Evolutionary conservation across 2,888 invertebrate species (phyloP).

Genomic region (Epistrophella euchroma): DNA sequence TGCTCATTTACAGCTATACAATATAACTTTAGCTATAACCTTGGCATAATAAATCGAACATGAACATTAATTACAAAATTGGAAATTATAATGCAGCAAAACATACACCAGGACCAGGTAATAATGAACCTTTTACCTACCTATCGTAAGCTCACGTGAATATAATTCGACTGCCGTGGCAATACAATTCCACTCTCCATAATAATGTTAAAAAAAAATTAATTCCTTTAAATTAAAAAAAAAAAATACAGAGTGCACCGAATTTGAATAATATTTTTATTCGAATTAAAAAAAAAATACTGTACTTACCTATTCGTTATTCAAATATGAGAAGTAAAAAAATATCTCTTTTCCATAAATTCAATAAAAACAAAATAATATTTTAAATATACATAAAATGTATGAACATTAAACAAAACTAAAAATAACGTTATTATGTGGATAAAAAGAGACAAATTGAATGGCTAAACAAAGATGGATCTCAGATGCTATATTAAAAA

Average conservation of each 20-base stretch:
- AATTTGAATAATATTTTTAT: too few species aligned
- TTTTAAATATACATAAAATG: too few species aligned
- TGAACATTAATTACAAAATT: constrained; percentile 42
- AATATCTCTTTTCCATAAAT: too few species aligned
- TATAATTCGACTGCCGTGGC: constrained; percentile 7
- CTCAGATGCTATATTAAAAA: too few species aligned
- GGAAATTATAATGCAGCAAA: constrained; percentile 30
- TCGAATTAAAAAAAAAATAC: too few species aligned
- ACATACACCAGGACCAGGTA: not conserved
- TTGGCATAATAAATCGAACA: constrained; percentile 34
- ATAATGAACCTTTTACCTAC: constrained; percentile 13
- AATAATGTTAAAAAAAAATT: not conserved
- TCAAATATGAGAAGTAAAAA: too few species aligned
- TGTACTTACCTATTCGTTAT: too few species aligned
- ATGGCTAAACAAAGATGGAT: too few species aligned
- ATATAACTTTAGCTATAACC: not conserved
- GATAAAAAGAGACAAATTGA: too few species aligned
- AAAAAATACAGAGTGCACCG: not conserved
- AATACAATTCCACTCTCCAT: not conserved
- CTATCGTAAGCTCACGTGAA: constrained; percentile 12
- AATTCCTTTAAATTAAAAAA: not conserved
- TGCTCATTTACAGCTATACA: not conserved
- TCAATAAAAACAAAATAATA: too few species aligned
- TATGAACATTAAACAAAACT: too few species aligned
- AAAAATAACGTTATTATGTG: too few species aligned